Evolutionary conservation across 2,113 vertebrate species (phyloP).

Genomic region (Pavo muticus): DNA sequence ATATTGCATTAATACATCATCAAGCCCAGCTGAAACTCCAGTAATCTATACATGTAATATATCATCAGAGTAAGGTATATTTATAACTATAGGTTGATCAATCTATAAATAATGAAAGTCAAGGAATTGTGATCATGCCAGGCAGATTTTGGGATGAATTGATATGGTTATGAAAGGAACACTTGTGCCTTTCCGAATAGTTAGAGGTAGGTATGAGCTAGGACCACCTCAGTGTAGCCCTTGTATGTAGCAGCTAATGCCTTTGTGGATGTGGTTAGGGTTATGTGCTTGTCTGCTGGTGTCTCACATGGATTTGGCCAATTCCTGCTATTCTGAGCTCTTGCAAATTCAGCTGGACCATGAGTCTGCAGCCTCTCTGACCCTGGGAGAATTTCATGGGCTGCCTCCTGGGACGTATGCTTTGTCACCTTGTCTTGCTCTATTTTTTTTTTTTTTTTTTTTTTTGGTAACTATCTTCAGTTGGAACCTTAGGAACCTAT

Average conservation of each 20-base stretch:
- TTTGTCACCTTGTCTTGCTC: neutral
- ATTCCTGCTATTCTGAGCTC: neutral
- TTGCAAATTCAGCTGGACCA: neutral
- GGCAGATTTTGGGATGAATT: slow-evolving; percentile 43
- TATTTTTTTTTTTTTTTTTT: neutral
- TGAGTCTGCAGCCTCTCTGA: neutral
- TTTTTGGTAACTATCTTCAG: neutral
- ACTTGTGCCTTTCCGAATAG: slow-evolving; percentile 36
- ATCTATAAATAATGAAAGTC: neutral
- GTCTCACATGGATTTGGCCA: neutral
- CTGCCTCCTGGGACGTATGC: fast-evolving
- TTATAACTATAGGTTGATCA: neutral
- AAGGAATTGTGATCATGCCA: slow-evolving; percentile 23
- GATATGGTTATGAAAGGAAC: neutral
- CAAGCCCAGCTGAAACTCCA: neutral
- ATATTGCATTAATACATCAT: slow-evolving; percentile 34
- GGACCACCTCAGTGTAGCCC: neutral
- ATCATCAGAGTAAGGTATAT: neutral
- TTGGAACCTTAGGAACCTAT: fast-evolving
- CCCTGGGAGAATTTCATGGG: neutral
- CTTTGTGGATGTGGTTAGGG: neutral
- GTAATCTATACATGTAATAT: neutral
- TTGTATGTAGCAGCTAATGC: neutral
- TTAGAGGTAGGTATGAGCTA: neutral
- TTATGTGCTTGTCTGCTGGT: neutral